Base-by-base conservation (phyloP, 1,140 invertebrate species). In the Hyposmocoma kahamanoa region DNA sequence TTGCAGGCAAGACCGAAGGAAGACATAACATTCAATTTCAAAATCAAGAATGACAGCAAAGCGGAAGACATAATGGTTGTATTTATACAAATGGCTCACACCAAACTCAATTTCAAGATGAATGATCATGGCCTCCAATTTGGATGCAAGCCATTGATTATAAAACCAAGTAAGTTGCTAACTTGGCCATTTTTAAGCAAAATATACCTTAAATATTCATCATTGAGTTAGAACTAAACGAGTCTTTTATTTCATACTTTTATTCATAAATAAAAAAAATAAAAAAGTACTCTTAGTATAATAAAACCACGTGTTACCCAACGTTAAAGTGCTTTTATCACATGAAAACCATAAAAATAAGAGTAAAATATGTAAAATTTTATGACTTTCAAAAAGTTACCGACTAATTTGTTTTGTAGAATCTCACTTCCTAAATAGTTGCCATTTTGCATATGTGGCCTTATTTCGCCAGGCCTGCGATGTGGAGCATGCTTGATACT, bases 1-100 rank as follows among this genome's bases (percentile, higher is more conserved):
- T 28, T 18, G 1, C 48, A 58, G 56, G 44, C 24, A 1, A 53
- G 53, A 43, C 56, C 56, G 0, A 39, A 50, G 46, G 56, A 58
- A 19, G 21, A 46, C 22, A 36, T 53, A 20, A 41, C 34, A 28
- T 58, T 58, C 39, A 42, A 42, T 22, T 58, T 58, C 22, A 15
- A 36, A 20, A 22, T 58, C 13, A 11, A 10, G 11, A 58, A 53
- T 44, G 47, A 49, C 10, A 41, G 36, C 3, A 26, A 47, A 13
- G 43, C 26, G 2, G 38, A 53, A 9, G 21, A 42, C 5, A 22
- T 58, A 6, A 3, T 3, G 1, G 9, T 56, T 0, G 17, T 26
- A 9, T 38, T 24, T 9, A 13, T 51, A 13, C n/a, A 51, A 30
- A 28, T 47, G 17, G 13, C 26, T 6, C 44, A 50, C 26, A 36